A percentile compares a stretch with the other conserved stretches of the same genome.
Evolutionary conservation across 2,797 vertebrate genomes (phyloP).

Genomic region (Todus mexicanus): DNA sequence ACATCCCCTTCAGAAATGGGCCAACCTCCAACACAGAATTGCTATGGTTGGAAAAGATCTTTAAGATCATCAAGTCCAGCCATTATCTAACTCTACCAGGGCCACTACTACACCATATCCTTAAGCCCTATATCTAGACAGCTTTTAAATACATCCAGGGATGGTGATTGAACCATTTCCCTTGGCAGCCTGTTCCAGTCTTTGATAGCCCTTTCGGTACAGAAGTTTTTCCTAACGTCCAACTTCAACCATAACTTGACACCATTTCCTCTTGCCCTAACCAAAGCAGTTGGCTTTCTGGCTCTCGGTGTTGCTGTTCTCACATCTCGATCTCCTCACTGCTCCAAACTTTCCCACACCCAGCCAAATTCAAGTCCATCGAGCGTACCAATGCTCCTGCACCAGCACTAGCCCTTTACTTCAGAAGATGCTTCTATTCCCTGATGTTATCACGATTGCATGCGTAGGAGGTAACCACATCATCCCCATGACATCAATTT

Average conservation of each 20-base stretch:
- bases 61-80: too few relatives aligned
- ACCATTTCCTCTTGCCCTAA: too few relatives aligned
- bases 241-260: too few relatives aligned
- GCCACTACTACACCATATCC: too few relatives aligned
- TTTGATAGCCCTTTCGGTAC: too few relatives aligned
- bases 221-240: too few relatives aligned
- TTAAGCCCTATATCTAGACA: too few relatives aligned
- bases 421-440: neutral
- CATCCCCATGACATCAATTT: neutral
- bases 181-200: too few relatives aligned
- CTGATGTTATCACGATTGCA: fast-evolving
- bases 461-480: fast-evolving
- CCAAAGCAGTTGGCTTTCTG: neutral
- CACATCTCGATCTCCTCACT: neutral
- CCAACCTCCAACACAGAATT: neutral
- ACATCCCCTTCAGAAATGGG: neutral
- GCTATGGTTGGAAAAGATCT: too few relatives aligned
- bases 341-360: neutral
- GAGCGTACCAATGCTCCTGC: fast-evolving
- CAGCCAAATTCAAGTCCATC: neutral
- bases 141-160: too few relatives aligned
- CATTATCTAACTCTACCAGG: too few relatives aligned
- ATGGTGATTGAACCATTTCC: too few relatives aligned
- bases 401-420: neutral
- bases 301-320: neutral